Evolutionary conservation across 23 tunicate species (phyloP).

Genomic region (Aplidium turbinatum): DNA sequence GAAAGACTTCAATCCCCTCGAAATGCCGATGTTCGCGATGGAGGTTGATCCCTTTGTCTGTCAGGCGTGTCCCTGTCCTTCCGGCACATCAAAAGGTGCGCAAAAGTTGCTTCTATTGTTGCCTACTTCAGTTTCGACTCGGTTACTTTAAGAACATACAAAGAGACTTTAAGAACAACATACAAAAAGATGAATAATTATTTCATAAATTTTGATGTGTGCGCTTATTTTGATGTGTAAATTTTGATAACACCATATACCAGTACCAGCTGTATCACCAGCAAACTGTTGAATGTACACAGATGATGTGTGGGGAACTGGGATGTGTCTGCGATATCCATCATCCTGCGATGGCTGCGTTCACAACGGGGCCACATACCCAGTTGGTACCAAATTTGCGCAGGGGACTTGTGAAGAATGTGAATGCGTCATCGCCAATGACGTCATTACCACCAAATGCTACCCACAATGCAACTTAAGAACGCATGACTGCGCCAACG

Average conservation of each 20-base stretch:
- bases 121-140: too few relatives aligned
- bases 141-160: too few relatives aligned
- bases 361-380: slow-evolving; percentile 43
- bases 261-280: too few relatives aligned
- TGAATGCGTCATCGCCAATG: slow-evolving; percentile 56
- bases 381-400: slow-evolving; percentile 67
- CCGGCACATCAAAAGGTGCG: slow-evolving; percentile 69
- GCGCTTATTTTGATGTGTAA: too few relatives aligned
- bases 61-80: slow-evolving; percentile 62
- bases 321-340: slow-evolving; percentile 60
- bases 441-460: slow-evolving; percentile 35
- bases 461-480: slow-evolving; percentile 65
- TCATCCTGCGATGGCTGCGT: slow-evolving; percentile 73
- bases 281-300: too few relatives aligned
- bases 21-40: slow-evolving; percentile 33
- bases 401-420: slow-evolving; percentile 87
- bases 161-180: too few relatives aligned
- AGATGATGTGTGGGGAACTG: slow-evolving; percentile 74
- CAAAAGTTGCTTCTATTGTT: background rate
- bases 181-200: too few relatives aligned
- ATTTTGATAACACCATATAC: too few relatives aligned
- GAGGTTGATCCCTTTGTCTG: slow-evolving; percentile 62
- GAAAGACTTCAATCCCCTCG: slow-evolving; percentile 58
- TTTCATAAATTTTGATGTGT: too few relatives aligned
- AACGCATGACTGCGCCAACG: slow-evolving; percentile 58